Percentiles rank a stretch among this genome's conserved stretches.
Conservation (phyloP, 2,888 invertebrate species). For the Cryptophagus acutangulus region DNA sequence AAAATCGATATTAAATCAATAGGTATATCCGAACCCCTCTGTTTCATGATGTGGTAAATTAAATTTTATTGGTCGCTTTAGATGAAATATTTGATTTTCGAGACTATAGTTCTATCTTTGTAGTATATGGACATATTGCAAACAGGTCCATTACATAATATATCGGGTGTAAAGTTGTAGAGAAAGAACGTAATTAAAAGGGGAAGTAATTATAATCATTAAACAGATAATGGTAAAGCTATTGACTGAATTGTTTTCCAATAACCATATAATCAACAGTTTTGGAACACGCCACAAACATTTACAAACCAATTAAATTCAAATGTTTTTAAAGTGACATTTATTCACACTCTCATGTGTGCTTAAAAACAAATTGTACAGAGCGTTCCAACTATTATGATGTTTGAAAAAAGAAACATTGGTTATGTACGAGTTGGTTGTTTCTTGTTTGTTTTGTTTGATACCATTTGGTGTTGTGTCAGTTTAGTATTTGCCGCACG, state of each 20-base stretch:
- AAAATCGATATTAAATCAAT: too few species aligned
- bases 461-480: neutral
- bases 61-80: conserved; percentile 2
- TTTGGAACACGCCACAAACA: too few species aligned
- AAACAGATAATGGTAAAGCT: conserved; percentile 5
- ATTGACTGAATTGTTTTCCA: conserved; percentile 5
- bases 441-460: neutral
- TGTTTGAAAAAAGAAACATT: too few species aligned
- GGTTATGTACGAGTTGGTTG: too few species aligned
- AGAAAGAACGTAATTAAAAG: neutral
- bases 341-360: too few species aligned
- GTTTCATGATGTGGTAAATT: neutral
- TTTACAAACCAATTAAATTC: too few species aligned
- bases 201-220: conserved; percentile 8
- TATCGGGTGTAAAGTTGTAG: conserved; percentile 6
- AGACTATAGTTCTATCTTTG: too few species aligned
- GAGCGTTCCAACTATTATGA: too few species aligned
- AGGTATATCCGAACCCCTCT: neutral
- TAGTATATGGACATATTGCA: conserved; percentile 8
- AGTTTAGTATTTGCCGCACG: conserved; percentile 14
- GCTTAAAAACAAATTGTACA: too few species aligned
- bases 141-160: conserved; percentile 7
- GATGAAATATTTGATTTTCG: conserved; percentile 3
- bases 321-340: too few species aligned
- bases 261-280: conserved; percentile 4